Percentiles rank a stretch among this genome's conserved stretches.
phyloP scores from a whole-genome alignment of 1,140 invertebrate genomes.

The Antheraea mylitta region DNA sequence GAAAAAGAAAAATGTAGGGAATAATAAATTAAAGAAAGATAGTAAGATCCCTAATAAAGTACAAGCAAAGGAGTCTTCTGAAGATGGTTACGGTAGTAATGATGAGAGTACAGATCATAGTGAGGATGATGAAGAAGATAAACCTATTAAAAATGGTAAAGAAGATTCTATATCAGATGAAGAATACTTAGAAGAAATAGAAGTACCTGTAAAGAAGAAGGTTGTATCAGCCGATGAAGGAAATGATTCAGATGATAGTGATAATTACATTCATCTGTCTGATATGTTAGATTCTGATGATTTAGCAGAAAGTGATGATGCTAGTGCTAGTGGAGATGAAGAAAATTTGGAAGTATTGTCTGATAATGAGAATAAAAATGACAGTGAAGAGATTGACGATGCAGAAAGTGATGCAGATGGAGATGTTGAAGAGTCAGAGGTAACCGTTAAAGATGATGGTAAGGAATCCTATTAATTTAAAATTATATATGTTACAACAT shows the following conservation, averaged over 20 bases:
- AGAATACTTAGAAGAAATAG: constrained; percentile 54
- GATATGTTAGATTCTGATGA: constrained; percentile 63
- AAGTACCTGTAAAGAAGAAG: constrained; percentile 47
- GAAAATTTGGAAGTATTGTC: constrained; percentile 14
- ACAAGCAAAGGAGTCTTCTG: constrained; percentile 46
- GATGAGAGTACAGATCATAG: constrained; percentile 40
- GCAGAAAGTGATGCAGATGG: constrained; percentile 28
- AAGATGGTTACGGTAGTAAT: constrained; percentile 64
- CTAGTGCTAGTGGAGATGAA: constrained; percentile 37
- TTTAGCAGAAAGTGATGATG: constrained; percentile 48
- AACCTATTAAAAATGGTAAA: constrained; percentile 16
- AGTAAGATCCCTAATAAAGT: constrained; percentile 27
- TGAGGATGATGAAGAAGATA: constrained; percentile 11
- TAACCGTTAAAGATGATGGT: constrained; percentile 2
- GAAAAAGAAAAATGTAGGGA: constrained; percentile 32
- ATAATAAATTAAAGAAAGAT: constrained; percentile 26
- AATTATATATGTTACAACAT: too few relatives aligned
- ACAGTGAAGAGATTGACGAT: constrained; percentile 24
- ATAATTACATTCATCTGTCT: constrained; percentile 64
- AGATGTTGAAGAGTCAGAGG: constrained; percentile 24
- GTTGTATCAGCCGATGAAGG: constrained; percentile 53
- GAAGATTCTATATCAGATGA: not conserved
- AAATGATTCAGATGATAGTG: constrained; percentile 58
- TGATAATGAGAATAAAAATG: constrained; percentile 22
- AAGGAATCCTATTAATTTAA: not conserved